Base-by-base conservation (phyloP, 1,140 invertebrate genomes). In the Neodiprion lecontei region DNA sequence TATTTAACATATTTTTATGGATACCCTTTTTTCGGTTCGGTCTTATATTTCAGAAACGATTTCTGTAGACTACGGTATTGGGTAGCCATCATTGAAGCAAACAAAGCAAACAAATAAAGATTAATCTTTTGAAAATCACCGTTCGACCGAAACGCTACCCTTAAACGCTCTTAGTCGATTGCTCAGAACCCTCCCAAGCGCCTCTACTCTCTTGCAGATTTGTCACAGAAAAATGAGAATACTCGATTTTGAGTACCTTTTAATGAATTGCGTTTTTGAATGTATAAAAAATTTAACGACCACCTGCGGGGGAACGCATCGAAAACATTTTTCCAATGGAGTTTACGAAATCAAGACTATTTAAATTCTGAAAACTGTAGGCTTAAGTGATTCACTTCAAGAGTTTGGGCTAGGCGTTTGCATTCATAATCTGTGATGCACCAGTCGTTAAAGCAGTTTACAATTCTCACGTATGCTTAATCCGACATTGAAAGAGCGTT, bases 1-100 rank as follows among this genome's bases (percentile, higher is more conserved):
- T 76, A 74, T 87, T 88, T 86, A 84, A 87, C 86, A 86, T 84
- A 83, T 85, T 86, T 88, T 88, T 87, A 86, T 75, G 84, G 81
- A 76, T 80, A 78, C 79, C 71, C 61, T 14, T 7, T 65, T 14
- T 17, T 14, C 1, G 7, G 61, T 69, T 4, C 67, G 21, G 67
- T 21, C 76, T 61, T 10, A 77, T 77, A 76, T 81, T 80, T 80
- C 69, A 78, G 78, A 78, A 78, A 76, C 77, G 77, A 17, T 40
- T 40, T 40, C 28, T 40, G 5, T 5, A 5, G 28, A 40, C 28
- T 40, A 40, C 28, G 28, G 28, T 40, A 40, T 61, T 61, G 53
- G n/a, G 53, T 40, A 40, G 28, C 5, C 53, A 61, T 61, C 53
- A 14, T 61, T 9, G 53, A 61, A 17, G 53, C 11, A 61, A 9